Conservation (phyloP, 2,888 invertebrate species). For the Apodemia zela region DNA sequence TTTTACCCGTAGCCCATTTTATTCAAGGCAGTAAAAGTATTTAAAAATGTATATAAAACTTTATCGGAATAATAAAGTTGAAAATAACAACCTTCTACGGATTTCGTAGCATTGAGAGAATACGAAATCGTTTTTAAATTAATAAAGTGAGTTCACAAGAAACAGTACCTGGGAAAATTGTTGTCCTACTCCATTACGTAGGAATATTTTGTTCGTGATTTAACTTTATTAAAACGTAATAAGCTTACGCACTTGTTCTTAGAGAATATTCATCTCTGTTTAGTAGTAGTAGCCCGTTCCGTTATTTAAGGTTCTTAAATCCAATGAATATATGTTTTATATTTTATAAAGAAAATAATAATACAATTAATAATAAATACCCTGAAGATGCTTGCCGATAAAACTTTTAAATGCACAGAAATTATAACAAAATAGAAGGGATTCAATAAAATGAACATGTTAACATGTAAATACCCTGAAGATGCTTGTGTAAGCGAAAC, state of each 20-base stretch:
- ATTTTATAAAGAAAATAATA: no score
- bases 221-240: background rate
- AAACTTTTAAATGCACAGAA: no score
- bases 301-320: background rate
- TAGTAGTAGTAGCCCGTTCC: background rate
- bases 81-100: background rate
- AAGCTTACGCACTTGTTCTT: background rate
- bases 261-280: no score
- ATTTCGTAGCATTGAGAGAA: background rate
- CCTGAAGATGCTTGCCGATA: no score
- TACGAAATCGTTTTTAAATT: constrained; percentile 3
- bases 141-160: background rate
- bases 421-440: no score
- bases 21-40: background rate
- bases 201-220: background rate
- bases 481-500: no score
- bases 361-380: no score
- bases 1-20: background rate
- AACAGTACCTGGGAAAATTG: background rate
- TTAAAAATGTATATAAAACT: constrained; percentile 5
- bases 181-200: background rate
- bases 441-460: no score
- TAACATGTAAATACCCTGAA: no score
- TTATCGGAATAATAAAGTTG: constrained; percentile 5
- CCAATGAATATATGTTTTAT: no score